phyloP scores from a whole-genome alignment of 1,140 invertebrate species.

The Drosophila ananassae region DNA sequence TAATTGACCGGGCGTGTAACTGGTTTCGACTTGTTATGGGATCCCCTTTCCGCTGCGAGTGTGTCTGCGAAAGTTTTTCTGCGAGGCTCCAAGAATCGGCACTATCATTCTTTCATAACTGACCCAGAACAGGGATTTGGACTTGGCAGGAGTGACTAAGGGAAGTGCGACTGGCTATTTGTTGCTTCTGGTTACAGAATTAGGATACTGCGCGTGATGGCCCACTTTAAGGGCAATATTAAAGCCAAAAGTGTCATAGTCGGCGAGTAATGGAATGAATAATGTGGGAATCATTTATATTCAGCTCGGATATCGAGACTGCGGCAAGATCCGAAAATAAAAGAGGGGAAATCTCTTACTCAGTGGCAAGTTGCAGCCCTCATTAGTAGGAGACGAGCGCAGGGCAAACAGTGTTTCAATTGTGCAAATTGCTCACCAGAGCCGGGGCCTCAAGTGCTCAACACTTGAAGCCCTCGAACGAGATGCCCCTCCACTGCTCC shows the following conservation, averaged over 20 bases:
- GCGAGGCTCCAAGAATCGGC: background rate
- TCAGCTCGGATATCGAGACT: constrained; percentile 14
- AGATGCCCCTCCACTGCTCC: background rate
- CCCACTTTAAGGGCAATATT: background rate
- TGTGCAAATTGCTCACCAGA: constrained; percentile 51
- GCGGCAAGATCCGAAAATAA: constrained; percentile 25
- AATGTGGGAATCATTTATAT: constrained; percentile 38
- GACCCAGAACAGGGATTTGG: constrained; percentile 41
- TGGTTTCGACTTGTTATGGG: constrained; percentile 67
- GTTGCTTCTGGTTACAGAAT: no score
- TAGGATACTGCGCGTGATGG: no score
- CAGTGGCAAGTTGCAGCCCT: constrained; percentile 27
- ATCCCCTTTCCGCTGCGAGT: constrained; percentile 13
- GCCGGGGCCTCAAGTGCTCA: constrained; percentile 40
- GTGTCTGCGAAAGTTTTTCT: constrained; percentile 14
- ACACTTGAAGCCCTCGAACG: constrained; percentile 40
- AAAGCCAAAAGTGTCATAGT: background rate
- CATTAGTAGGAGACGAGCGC: constrained; percentile 36
- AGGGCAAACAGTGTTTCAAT: constrained; percentile 52
- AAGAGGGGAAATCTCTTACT: constrained; percentile 15
- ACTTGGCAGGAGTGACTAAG: constrained; percentile 10
- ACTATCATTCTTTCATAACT: constrained; percentile 46
- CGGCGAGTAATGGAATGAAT: background rate
- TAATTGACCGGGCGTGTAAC: constrained; percentile 50
- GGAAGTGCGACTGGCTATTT: no score